A percentile compares a stretch with the other conserved stretches of the same genome.
Conservation (phyloP, 2,113 vertebrate species). For the Onychorhynchus coronatus region DNA sequence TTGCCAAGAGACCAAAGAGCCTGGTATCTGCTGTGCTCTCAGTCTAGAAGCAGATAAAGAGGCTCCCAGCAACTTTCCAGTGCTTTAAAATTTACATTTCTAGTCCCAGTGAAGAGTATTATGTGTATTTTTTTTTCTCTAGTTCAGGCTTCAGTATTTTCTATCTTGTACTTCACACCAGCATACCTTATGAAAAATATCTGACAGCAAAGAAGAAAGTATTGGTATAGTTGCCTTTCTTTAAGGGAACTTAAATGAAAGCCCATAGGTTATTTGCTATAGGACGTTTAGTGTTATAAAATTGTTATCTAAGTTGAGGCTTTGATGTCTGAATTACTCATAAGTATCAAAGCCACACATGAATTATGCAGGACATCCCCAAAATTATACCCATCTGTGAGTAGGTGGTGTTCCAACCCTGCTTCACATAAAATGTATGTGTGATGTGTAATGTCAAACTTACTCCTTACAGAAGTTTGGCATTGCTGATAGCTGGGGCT, state of each 20-base stretch:
- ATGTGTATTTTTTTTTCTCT: neutral
- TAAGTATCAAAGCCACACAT: conserved; percentile 64
- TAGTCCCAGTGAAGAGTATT: neutral
- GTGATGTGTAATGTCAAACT: conserved; percentile 51
- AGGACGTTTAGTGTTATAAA: conserved; percentile 41
- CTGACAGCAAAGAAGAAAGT: neutral
- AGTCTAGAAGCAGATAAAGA: neutral
- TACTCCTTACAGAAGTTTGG: conserved; percentile 16
- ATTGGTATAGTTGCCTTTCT: neutral
- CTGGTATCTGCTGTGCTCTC: neutral
- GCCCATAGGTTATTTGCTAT: conserved; percentile 24
- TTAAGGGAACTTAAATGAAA: neutral
- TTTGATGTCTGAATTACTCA: conserved; percentile 66
- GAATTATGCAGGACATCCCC: conserved; percentile 68
- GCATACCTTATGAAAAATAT: neutral
- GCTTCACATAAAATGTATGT: conserved; percentile 23
- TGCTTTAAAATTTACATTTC: neutral
- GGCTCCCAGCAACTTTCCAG: neutral
- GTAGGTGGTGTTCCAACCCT: conserved; percentile 60
- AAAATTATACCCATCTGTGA: conserved; percentile 64
- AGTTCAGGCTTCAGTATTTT: neutral
- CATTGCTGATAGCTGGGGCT: conserved; percentile 6
- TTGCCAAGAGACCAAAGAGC: neutral
- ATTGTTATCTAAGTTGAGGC: conserved; percentile 52
- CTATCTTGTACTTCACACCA: neutral